Evolutionary conservation across 1,140 invertebrate species (phyloP), one percentile per base, ranked within the genome.

Genomic region (Potamilus streckersoni): DNA sequence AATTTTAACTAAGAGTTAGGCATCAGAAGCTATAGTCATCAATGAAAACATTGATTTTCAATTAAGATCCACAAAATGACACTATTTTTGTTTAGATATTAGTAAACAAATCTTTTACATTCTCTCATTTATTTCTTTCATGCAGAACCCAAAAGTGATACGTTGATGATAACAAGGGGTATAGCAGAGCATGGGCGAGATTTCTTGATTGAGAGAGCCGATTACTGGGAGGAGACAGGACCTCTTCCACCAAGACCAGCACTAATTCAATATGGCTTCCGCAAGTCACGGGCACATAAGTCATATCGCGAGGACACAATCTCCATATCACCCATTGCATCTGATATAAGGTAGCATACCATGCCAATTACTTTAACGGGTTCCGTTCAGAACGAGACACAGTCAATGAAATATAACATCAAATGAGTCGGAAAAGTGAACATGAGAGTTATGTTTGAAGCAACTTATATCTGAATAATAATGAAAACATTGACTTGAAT

Each of bases 151-250:
- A 38, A 77, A 49, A 67, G 69, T 17, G 62, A 77, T 49, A 70
- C 63, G 31, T 49, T 77, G 17, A 59, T 66, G n/a, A 57, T 62
- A 27, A 72, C 69, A 2, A 62, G 74, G 58, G 72, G 72, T 31
- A 55, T 79, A 23, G 78, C 78, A 13, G 61, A 71, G 20, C 73
- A 79, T 56, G 80, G 80, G 4, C 20, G 80, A 15, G 80, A 74
- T 3, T 82, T 77, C 58, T 60, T 82, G 1, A 23, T 82, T 49
- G 57, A 79, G 31, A 38, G 76, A 19, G 80, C 80, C 6, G 65
- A 74, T 14, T 82, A 23, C 66, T 82, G 80, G 80, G 67, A 77
- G 60, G 38, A 73, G n/a, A 73, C 73, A 61, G 78, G 78, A 11
- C 74, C 78, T 17, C 72, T 77, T 5, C 78, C 80, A 19, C 80